Evolutionary conservation across 2,888 invertebrate species (phyloP), one percentile per base, ranked within the genome.

Genomic region (Chrysolina oricalcia): DNA sequence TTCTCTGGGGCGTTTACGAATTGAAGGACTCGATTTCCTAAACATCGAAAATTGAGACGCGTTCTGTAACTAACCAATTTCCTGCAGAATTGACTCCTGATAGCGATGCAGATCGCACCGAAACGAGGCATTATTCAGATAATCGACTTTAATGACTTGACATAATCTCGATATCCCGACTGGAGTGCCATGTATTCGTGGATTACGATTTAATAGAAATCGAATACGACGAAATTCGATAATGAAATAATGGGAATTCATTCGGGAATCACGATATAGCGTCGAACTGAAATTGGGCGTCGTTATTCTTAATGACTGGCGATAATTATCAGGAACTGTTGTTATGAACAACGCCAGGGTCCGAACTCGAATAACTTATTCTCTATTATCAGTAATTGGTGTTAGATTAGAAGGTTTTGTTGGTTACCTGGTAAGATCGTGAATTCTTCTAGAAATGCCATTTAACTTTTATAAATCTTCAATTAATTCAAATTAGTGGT

Each of bases 91-190:
- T 23, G 5, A 19, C 53, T 19, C 11, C 11, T 35, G 27, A 59
- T 59, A 59, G 59, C 59, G 59, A 6, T 59, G 59, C 23, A n/a
- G 59, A 59, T 59, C n/a, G 35, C 13, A 9, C 10, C 9, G 9
- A 59, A 59, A 27, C 35, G n/a, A 35, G 6, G 35, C 9, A 59
- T n/a, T 27, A 59, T 59, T 59, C 35, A 4, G 35, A 35, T 35
- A 59, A 59, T 59, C 23, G 17, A 59, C 53, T 19, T 53, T 53
- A 53, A 53, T 53, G 21, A 27, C 27, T 35, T 15, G 59, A 59
- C 59, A 59, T 27, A 59, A 35, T 27, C n/a, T 59, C 59, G 59
- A 27, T 59, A 59, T n/a, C 27, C 59, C n/a, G 35, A 59, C 27
- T 59, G 35, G 59, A 59, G n/a, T 59, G 59, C 27, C 17, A 59